phyloP scores from a whole-genome alignment of 1,140 invertebrate species.

The Triops cancriformis region DNA sequence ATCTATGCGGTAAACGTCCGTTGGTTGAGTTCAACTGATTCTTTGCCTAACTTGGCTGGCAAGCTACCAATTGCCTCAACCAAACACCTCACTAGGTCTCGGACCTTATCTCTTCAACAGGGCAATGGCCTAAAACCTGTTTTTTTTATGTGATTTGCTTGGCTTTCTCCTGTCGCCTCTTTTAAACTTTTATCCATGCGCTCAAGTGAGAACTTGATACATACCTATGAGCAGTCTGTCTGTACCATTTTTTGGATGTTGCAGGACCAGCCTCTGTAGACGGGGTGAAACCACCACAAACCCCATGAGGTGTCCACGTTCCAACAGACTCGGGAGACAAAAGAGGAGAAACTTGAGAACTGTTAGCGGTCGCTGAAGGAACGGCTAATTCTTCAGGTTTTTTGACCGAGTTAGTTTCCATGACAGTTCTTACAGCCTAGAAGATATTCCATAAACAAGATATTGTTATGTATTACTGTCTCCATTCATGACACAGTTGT shows the following conservation, averaged over 20 bases:
- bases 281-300: not conserved
- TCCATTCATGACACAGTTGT: too few species aligned
- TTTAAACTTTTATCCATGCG: not conserved
- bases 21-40: not conserved
- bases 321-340: not conserved
- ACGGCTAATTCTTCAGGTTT: not conserved
- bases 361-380: not conserved
- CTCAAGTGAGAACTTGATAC: not conserved
- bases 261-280: not conserved
- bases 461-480: too few species aligned
- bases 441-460: too few species aligned
- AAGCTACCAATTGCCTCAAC: not conserved
- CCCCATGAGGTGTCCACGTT: not conserved
- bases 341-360: not conserved
- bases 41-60: not conserved
- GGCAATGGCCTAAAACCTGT: not conserved
- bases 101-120: not conserved
- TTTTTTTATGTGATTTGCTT: not conserved
- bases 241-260: constrained; percentile 18
- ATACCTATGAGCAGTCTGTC: constrained; percentile 18
- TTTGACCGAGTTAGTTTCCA: not conserved
- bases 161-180: not conserved
- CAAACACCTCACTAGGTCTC: not conserved
- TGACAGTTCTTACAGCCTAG: not conserved
- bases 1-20: too few species aligned